Base-by-base conservation (phyloP, 2,888 invertebrate genomes). In the Archips xylosteana region DNA sequence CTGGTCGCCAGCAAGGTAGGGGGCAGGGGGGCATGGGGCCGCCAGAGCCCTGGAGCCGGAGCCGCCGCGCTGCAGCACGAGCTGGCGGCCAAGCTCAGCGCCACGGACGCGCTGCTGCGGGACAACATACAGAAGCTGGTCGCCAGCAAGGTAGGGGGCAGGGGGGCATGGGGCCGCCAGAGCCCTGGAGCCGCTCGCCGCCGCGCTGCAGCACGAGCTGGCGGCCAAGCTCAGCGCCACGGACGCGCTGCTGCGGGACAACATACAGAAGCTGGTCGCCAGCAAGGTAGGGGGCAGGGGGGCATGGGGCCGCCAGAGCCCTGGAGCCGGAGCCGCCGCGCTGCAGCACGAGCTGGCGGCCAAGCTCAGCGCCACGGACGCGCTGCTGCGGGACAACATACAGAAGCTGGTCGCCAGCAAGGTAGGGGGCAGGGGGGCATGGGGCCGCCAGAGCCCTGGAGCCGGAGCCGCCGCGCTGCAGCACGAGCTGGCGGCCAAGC, bases 61-160 rank as follows among this genome's bases (percentile, higher is more conserved):
- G 97, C 97, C 75, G 95, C 95, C 68, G 96, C 97, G 83, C 92
- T 98, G 78, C 96, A 97, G 82, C 89, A 95, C 80, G 97, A 97
- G 84, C 95, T 98, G 76, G 95, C 96, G 49, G 95, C 96, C 88
- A 97, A 97, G 92, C 94, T 97, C 78, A 95, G 95, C 78, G 95
- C 96, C 78, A 96, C 97, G 71, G 98, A 98, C 91, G 91, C 95
- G 64, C 94, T 97, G 80, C 92, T 98, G 59, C 96, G 96, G 76
- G 97, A 98, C 70, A 98, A 97, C 87, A 96, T 98, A 76, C 95
- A 96, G 36, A 97, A 98, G 83, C 94, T 98, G 62, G 96, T 97
- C 82, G 96, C 95, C 81, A 97, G 97, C 87, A 97, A 97, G 95
- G 97, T 97, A 72, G 23, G 23, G 23, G 23, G 23, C 23, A 1